Evolutionary conservation across 92 coral and sea anemone species (phyloP).

Genomic region (Metridium senile): DNA sequence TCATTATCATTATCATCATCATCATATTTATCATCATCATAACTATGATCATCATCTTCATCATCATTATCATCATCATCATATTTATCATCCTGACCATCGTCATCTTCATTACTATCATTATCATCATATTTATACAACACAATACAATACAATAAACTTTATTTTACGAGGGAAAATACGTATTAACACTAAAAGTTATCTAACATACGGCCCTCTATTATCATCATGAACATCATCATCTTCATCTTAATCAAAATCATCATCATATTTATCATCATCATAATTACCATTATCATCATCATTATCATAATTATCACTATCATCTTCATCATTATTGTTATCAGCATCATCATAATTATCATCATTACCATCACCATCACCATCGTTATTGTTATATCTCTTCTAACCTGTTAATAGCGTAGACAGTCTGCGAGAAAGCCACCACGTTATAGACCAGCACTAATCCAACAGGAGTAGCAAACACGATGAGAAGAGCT

Average conservation of each 20-base stretch:
- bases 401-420: slow-evolving; percentile 53
- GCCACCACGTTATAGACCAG: slow-evolving; percentile 76
- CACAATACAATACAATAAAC: too few relatives aligned
- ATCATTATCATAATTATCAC: not conserved
- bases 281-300: not conserved
- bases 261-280: not conserved
- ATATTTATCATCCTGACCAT: too few relatives aligned
- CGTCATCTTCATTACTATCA: too few relatives aligned
- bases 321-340: not conserved
- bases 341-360: not conserved
- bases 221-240: not conserved
- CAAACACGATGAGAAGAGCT: slow-evolving; percentile 56
- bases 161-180: too few relatives aligned
- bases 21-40: not conserved
- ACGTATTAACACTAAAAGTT: too few relatives aligned
- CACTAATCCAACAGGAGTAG: slow-evolving; percentile 64
- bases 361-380: not conserved
- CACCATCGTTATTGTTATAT: not conserved
- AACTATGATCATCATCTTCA: not conserved
- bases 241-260: not conserved
- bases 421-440: slow-evolving; percentile 83
- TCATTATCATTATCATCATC: not conserved
- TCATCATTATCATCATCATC: not conserved
- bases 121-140: too few relatives aligned
- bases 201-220: not conserved